Base-by-base conservation (phyloP, 2,113 vertebrate species). In the Piprites chloris region DNA sequence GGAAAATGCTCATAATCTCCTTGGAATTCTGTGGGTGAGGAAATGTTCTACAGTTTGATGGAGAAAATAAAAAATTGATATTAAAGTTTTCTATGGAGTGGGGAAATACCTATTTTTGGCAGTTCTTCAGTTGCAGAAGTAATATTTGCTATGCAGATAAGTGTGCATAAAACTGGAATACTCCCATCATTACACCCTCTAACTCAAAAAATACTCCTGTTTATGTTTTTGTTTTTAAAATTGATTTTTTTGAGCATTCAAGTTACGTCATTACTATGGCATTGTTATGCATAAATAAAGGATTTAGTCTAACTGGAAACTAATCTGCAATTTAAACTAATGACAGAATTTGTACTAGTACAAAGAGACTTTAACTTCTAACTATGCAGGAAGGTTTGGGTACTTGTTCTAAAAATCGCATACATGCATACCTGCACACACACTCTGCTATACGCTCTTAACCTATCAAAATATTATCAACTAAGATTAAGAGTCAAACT, bases 401-500 rank as follows among this genome's bases (percentile, higher is more conserved):
- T 53, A 49, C 0, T 5, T 66, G 26, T 89, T 91, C 52, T 84
- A 19, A 81, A 85, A 56, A 42, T 81, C 50, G 30, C 32, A 24
- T 14, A 14, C 33, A 50, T 2, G 5, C 30, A 28, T 27, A 23
- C 18, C 18, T n/a, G 42, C n/a, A 74, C 47, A 21, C 15, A 41
- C 9, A 46, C 19, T 47, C 12, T 71, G 41, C 76, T 73, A 56
- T 63, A 58, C 23, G 13, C 24, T 75, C 32, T 83, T 80, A 78
- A 44, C 9, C 37, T 87, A 92, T 66, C 47, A 63, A 90, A 94
- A 41, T 35, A 50, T 52, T 94, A 88, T 83, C 68, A 32, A 24
- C 74, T 80, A 83, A 66, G 67, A 90, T 94, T 95, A 93, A 80
- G 58, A 68, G 46, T 94, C 32, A 75, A 39, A 90, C 71, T 89